Base-by-base conservation (phyloP, 1,140 invertebrate species). In the Penaeus indicus region DNA sequence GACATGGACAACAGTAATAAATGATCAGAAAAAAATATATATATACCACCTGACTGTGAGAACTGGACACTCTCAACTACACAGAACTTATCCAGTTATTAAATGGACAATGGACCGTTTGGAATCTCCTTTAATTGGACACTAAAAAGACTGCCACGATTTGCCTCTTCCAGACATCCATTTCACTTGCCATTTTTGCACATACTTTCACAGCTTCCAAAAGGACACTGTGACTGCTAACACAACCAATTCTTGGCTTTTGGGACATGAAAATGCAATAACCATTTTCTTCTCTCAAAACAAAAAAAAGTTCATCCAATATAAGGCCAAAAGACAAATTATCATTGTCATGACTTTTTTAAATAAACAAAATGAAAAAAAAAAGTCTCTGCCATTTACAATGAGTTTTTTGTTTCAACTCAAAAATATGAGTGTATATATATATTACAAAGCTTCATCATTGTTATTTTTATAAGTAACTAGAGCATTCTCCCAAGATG, bases 31-130 rank as follows among this genome's bases (percentile, higher is more conserved):
- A 54, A 54, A 54, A 54, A 54, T 54, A 54, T 54, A 54, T 54
- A 88, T 38, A 77, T 38, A 64, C 61, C 75, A 38, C 8, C 8
- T 54, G 47, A 10, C 47, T 54, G 69, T 60, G 79, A 63, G 77
- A 88, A 64, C 63, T 88, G 86, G 86, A 88, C 86, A 88, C 61
- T 88, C 63, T 88, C 77, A 81, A 81, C 77, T 80, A 82, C 62
- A 54, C 63, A 38, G 72, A 81, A 81, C 54, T 78, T n/a, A 72
- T 54, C 32, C 47, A 54, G 18, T 32, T 27, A 69, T n/a, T 47
- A 80, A 86, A 25, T 86, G 75, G 84, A 88, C 69, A 61, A 62
- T 84, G 85, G 85, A 86, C 85, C 85, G 42, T 80, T 54, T 88
- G 60, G 54, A 75, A 77, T 83, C 81, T 75, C 80, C 86, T 84